Evolutionary conservation across 2,113 vertebrate genomes (phyloP).

Genomic region (Corvus hawaiiensis): DNA sequence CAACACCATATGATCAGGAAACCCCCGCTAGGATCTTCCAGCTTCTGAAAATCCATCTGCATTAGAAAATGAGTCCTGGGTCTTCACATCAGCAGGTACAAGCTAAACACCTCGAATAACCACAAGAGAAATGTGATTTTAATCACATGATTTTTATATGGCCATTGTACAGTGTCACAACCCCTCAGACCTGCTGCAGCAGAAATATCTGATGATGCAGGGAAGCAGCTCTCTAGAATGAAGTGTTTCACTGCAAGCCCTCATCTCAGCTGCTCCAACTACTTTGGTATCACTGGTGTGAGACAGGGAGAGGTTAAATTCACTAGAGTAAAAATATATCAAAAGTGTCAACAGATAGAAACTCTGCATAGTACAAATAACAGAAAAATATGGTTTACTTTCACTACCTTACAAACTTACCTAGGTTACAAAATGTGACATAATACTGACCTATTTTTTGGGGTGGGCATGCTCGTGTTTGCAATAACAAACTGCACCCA

Average conservation of each 20-base stretch:
- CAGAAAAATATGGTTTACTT: neutral
- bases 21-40: neutral
- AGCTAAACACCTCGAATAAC: neutral
- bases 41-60: neutral
- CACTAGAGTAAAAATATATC: neutral
- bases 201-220: neutral
- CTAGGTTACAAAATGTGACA: neutral
- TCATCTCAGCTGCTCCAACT: neutral
- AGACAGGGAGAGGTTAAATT: neutral
- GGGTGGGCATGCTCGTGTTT: neutral
- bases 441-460: neutral
- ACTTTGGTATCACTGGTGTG: neutral
- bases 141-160: neutral
- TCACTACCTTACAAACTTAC: neutral
- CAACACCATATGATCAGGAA: neutral
- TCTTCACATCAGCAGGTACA: neutral
- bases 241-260: neutral
- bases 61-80: neutral
- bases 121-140: neutral
- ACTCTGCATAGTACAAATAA: neutral
- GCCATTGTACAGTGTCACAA: neutral
- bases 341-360: neutral
- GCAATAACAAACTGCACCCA: neutral
- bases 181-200: neutral
- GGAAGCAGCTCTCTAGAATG: neutral